Evolutionary conservation across 2,113 vertebrate species (phyloP).

Genomic region (Clupea harengus): DNA sequence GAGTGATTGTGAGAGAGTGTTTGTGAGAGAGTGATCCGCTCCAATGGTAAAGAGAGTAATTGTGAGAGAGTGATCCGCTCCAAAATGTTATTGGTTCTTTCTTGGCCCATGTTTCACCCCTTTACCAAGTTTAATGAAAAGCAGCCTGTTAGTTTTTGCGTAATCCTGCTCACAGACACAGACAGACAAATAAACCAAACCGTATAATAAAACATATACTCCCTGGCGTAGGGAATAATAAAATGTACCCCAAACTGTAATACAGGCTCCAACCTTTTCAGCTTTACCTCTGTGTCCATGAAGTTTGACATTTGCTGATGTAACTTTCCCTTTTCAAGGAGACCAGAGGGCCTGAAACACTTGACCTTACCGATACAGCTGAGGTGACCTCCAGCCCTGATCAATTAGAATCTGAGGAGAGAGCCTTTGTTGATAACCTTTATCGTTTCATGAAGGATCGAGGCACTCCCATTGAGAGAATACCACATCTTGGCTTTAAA

Average conservation of each 20-base stretch:
- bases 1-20: too few species aligned
- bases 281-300: neutral
- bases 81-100: too few species aligned
- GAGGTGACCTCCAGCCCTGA: conserved; percentile 48
- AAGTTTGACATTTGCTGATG: neutral
- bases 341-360: conserved; percentile 56
- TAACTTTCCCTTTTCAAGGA: conserved; percentile 42
- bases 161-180: too few species aligned
- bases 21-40: too few species aligned
- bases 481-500: conserved; percentile 95
- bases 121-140: neutral
- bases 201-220: too few species aligned
- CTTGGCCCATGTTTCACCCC: too few species aligned
- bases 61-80: too few species aligned
- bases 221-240: too few species aligned
- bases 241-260: neutral
- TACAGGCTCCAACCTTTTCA: neutral
- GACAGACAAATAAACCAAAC: too few species aligned
- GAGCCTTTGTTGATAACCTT: conserved; percentile 81
- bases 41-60: too few species aligned
- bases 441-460: conserved; percentile 91
- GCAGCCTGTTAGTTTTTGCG: neutral
- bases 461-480: conserved; percentile 88
- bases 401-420: conserved; percentile 72
- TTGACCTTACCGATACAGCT: conserved; percentile 54